Percentiles rank a stretch among this genome's conserved stretches.
Conservation (phyloP, 1,140 invertebrate genomes). For the Listronotus bonariensis region DNA sequence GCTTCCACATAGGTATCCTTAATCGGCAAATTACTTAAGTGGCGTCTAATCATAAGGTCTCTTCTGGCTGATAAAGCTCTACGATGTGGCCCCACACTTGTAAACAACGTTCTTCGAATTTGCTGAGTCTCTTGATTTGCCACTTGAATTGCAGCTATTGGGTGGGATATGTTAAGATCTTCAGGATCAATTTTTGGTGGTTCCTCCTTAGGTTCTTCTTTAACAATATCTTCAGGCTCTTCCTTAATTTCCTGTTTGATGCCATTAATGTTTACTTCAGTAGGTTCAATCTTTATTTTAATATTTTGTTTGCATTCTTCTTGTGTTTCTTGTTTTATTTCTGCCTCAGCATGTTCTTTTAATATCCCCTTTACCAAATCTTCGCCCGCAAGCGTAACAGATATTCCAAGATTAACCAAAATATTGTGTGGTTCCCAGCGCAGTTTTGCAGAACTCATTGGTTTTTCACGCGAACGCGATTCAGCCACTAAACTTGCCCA, state of each 20-base stretch:
- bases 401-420: slow-evolving; percentile 40
- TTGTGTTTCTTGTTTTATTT: slow-evolving; percentile 40
- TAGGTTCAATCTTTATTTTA: slow-evolving; percentile 35
- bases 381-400: slow-evolving; percentile 54
- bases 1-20: slow-evolving; percentile 57
- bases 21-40: slow-evolving; percentile 66
- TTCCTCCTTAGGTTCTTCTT: slow-evolving; percentile 36
- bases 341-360: slow-evolving; percentile 55
- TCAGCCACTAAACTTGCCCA: slow-evolving; percentile 87
- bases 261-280: slow-evolving; percentile 33
- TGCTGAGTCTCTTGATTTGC: slow-evolving; percentile 54
- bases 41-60: slow-evolving; percentile 66
- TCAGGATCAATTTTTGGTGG: slow-evolving; percentile 42
- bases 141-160: slow-evolving; percentile 67
- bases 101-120: slow-evolving; percentile 56
- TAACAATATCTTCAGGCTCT: slow-evolving; percentile 41
- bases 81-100: slow-evolving; percentile 58
- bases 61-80: slow-evolving; percentile 68
- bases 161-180: slow-evolving; percentile 55
- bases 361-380: slow-evolving; percentile 65
- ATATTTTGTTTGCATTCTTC: slow-evolving; percentile 35
- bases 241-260: slow-evolving; percentile 41
- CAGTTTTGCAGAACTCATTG: slow-evolving; percentile 65
- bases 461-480: slow-evolving; percentile 57
- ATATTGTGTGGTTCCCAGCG: slow-evolving; percentile 70